phyloP scores from a whole-genome alignment of 2,888 invertebrate species.

The Ochropacha duplaris region DNA sequence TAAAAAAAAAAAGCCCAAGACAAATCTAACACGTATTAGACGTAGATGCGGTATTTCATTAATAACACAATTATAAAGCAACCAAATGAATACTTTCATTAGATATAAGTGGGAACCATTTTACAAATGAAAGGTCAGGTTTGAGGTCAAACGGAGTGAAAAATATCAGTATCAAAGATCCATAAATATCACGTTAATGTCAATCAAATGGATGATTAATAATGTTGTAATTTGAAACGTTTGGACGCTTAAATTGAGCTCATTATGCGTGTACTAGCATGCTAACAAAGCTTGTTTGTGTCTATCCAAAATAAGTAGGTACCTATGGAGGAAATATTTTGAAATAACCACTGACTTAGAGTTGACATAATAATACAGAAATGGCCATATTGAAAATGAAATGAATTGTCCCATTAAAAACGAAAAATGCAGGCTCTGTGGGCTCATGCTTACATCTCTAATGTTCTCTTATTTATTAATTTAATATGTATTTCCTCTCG shows the following conservation, averaged over 20 bases:
- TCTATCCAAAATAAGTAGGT: neutral
- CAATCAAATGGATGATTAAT: slow-evolving; percentile 64
- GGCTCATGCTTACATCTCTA: too few species aligned
- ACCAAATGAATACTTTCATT: slow-evolving; percentile 41
- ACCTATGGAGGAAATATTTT: neutral
- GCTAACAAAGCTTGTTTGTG: neutral
- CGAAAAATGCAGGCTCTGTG: too few species aligned
- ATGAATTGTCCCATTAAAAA: too few species aligned
- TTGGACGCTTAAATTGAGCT: slow-evolving; percentile 1
- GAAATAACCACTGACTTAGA: neutral
- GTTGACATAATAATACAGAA: too few species aligned
- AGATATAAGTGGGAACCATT: slow-evolving; percentile 26
- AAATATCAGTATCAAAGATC: slow-evolving; percentile 31
- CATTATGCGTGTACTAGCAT: neutral
- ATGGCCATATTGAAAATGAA: too few species aligned
- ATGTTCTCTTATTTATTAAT: too few species aligned
- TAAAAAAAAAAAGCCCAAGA: neutral
- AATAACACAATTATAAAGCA: neutral
- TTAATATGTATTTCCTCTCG: too few species aligned
- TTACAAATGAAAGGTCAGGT: slow-evolving; percentile 44
- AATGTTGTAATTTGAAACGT: slow-evolving; percentile 10
- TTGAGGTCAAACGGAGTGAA: slow-evolving; percentile 31
- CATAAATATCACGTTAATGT: slow-evolving; percentile 54
- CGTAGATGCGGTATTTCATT: neutral
- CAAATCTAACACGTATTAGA: neutral